These are phyloP conservation scores for Pandion haliaetus DNA, from an alignment of 2,113 vertebrate genomes.

Conservation along the genomic window DNA sequence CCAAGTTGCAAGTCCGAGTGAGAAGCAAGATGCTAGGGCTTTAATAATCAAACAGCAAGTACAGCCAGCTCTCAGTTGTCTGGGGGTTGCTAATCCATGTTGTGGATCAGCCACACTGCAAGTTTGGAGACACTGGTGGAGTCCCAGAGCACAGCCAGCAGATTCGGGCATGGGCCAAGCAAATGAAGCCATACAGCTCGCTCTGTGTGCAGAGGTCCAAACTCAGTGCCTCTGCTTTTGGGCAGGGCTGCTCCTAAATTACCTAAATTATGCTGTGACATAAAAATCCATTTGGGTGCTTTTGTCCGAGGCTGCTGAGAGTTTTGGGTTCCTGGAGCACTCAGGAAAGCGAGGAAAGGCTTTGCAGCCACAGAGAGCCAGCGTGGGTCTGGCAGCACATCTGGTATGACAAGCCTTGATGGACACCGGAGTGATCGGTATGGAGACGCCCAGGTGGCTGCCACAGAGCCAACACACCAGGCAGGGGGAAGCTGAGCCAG, in stretches of 20 bases:
- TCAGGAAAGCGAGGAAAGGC: not conserved
- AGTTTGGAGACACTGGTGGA: not conserved
- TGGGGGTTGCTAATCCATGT: not conserved
- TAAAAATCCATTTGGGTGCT: not conserved
- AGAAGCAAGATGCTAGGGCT: not conserved
- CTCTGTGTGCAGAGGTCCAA: not conserved
- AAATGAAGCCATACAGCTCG: accelerated
- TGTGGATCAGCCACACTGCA: not conserved
- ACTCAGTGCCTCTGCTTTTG: not conserved
- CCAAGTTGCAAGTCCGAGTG: not conserved
- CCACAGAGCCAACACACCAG: not conserved
- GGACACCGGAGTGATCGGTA: not conserved
- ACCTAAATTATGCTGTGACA: not conserved
- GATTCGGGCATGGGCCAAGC: not conserved
- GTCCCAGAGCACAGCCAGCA: not conserved
- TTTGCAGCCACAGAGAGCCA: not conserved
- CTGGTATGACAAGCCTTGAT: not conserved
- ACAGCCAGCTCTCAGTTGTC: not conserved
- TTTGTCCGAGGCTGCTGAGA: not conserved
- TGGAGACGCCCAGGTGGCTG: not conserved
- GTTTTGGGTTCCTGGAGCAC: not conserved
- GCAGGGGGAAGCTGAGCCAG: not conserved
- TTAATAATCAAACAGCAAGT: not conserved
- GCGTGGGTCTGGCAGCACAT: not conserved
- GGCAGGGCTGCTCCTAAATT: not conserved